Evolutionary conservation across 2,888 invertebrate species (phyloP), one percentile per base, ranked within the genome.

Genomic region (Chymomyza caudatula): DNA sequence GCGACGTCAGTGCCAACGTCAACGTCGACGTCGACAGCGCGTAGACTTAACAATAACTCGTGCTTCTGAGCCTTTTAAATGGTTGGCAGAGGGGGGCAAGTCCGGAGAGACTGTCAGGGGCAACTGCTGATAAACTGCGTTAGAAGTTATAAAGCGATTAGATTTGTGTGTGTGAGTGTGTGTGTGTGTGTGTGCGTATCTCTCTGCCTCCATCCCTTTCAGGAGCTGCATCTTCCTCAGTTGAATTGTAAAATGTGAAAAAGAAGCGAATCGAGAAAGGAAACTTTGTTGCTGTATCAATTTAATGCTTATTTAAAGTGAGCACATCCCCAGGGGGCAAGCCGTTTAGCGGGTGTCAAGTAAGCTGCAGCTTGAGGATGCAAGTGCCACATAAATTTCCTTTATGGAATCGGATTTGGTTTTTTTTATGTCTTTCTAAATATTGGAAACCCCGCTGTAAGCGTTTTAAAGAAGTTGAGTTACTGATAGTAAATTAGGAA

Each of bases 131-230:
- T 80, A 85, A 80, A 80, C 80, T 85, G 83, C 69, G 77, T 83
- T 83, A 71, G 73, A 81, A 81, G 80, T 85, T 82, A 85, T 85
- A 85, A 81, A 81, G 75, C 85, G 80, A 85, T 81, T 85, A 81
- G 80, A 79, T 71, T 44, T 4, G 44, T n/a, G 20, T 74, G 67
- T 61, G 71, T 60, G 63, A 44, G 49, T 20, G 20, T 2, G 11
- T 37, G 29, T 11, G 29, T 37, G 2, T 11, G 25, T 2, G 11
- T 37, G 29, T 37, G 29, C 8, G 29, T 29, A 29, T 3, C 29
- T 29, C 8, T 6, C 29, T 8, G 11, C n/a, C n/a, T 44, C 25
- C 29, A 22, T 20, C 23, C 19, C 6, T 11, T 17, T 17, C 3
- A 55, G 25, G 66, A 60, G 55, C 47, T 64, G 69, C 29, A 63